Base-by-base conservation (phyloP, 2,888 invertebrate species). In the Plutella xylostella region DNA sequence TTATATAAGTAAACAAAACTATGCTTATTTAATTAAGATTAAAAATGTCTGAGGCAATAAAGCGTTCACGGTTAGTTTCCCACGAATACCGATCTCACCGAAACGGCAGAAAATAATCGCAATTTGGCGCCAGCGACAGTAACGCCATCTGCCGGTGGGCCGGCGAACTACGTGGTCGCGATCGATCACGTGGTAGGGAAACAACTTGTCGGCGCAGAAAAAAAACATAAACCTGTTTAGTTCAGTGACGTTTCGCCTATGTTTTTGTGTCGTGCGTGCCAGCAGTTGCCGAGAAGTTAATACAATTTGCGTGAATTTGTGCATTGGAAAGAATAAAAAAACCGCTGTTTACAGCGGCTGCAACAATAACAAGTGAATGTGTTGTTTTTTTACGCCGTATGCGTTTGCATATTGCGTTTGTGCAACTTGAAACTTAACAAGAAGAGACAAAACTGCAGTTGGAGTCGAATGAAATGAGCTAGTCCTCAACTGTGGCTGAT, bases 181-280 rank as follows among this genome's bases (percentile, higher is more conserved):
- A 63, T 67, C 68, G 57, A 76, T 74, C 73, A 73, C 72, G 71
- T 70, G 70, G 70, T 65, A 54, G 48, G 21, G 19, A 51, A 51
- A 42, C 35, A 34, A 48, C 45, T 45, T 25, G 45, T 45, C 55
- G 63, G 55, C 60, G 60, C 31, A 43, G 50, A 48, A 61, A 72
- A 68, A 73, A 70, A 69, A 62, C 59, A 61, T 68, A 45, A 79
- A 78, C 78, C 77, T 70, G 76, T 76, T 74, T 72, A 65, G 66
- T 68, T 51, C 58, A 62, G 61, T 82, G 80, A 78, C 79, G 78
- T 76, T 63, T 65, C 55, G 55, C 53, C 55, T 78, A 75, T 19
- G 37, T 20, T 37, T 35, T 34, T 34, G 19, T 45, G 43, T 28
- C 28, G 28, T 4, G 28, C 28, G 28, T 28, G 28, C 28, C n/a